A percentile compares a stretch with the other conserved stretches of the same genome.
These are phyloP conservation scores for Eudorcas thomsonii DNA, from an alignment of 2,113 vertebrate species.

Conservation along the genomic window DNA sequence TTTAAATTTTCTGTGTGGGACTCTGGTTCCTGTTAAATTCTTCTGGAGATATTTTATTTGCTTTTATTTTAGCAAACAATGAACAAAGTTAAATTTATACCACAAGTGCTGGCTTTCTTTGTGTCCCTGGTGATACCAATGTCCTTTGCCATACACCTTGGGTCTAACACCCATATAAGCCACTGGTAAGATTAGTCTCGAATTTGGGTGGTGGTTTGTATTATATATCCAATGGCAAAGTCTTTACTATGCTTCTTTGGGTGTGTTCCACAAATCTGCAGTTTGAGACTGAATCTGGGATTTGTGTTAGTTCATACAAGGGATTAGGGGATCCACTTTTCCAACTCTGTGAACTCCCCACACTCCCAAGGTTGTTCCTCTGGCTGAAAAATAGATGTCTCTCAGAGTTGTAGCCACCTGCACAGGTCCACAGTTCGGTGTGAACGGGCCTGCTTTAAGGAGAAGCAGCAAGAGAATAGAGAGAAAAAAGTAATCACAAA, in stretches of 20 bases:
- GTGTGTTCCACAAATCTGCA: background rate
- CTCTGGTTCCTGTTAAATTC: background rate
- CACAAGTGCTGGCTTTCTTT: background rate
- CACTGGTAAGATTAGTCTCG: background rate
- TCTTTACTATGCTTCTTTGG: background rate
- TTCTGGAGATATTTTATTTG: background rate
- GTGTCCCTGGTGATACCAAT: background rate
- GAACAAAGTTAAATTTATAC: background rate
- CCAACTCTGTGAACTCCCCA: background rate
- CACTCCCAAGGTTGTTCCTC: background rate
- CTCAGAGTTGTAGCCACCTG: background rate
- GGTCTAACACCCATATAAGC: background rate
- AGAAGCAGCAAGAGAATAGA: background rate
- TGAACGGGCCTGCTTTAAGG: background rate
- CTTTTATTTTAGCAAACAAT: background rate
- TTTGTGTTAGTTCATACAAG: background rate
- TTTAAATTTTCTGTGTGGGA: background rate
- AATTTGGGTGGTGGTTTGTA: background rate
- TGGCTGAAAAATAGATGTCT: background rate
- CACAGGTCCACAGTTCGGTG: background rate
- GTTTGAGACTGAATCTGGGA: background rate
- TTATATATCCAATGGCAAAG: background rate
- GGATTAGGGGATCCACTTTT: background rate
- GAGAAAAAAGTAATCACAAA: background rate
- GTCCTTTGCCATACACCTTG: background rate